Evolutionary conservation across 2,888 invertebrate genomes (phyloP), one percentile per base, ranked within the genome.

Genomic region (Meteorus cinctellus): DNA sequence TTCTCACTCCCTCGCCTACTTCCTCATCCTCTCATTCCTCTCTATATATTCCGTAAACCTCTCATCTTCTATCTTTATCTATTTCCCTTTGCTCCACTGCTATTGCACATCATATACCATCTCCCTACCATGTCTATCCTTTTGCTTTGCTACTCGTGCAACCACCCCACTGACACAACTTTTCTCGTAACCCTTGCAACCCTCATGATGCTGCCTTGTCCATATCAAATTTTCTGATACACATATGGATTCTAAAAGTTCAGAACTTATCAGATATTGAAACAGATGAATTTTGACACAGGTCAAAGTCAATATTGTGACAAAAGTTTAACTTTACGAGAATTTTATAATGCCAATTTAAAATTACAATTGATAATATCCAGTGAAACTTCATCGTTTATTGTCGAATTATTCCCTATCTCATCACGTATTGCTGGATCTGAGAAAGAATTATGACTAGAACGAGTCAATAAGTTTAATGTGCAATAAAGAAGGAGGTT

Each of bases 171-270:
- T 69, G 63, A 74, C 41, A 31, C 55, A 65, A 66, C 74, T 31
- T 72, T 72, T 72, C 75, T 19, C 24, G 45, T 41, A 41, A 45
- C 67, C n/a, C 66, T 72, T 24, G 36, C 48, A 8, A 63, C 78
- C 76, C 69, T 70, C 77, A 2, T 24, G 19, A 4, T 24, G 24
- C 24, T 55, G 55, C 62, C 69, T 78, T 80, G 75, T 77, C 76
- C 82, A 79, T 82, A 86, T 86, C 82, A 80, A 79, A 83, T 86
- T 85, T 84, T 84, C 81, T 16, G 29, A 69, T 63, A 36, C 41
- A 68, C 19, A 55, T 66, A 34, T 34, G 34, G 24, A 27, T 60
- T 59, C 24, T 14, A 51, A 19, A 59, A 34, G 19, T 60, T 55
- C 79, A 19, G 2, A 16, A 3, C 4, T 41, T 19, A 67, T 45